A percentile compares a stretch with the other conserved stretches of the same genome.
Conservation (phyloP, 1,140 invertebrate species). For the Tetragnatha versicolor region DNA sequence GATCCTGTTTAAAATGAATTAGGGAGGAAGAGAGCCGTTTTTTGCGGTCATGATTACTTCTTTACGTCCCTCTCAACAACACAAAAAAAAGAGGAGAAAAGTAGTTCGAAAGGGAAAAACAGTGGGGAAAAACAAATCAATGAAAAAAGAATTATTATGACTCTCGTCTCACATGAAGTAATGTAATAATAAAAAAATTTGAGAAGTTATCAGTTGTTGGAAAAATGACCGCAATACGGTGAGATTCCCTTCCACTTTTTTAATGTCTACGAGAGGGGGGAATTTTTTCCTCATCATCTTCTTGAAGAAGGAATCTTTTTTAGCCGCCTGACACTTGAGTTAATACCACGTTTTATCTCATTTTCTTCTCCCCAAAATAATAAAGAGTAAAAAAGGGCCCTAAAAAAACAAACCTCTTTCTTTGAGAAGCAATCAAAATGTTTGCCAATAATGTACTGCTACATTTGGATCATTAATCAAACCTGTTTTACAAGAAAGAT, state of each 20-base stretch:
- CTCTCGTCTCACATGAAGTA: conserved; percentile 49
- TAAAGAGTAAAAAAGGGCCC: conserved; percentile 24
- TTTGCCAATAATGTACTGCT: conserved; percentile 56
- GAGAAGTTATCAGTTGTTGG: conserved; percentile 55
- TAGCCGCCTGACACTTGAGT: conserved; percentile 52
- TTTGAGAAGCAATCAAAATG: conserved; percentile 55
- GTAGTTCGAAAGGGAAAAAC: conserved; percentile 7
- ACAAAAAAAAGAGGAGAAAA: conserved; percentile 34
- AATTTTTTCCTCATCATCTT: conserved; percentile 55
- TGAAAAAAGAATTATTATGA: conserved; percentile 55
- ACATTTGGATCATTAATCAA: conserved; percentile 55
- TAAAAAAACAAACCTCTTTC: conserved; percentile 39
- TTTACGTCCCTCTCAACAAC: conserved; percentile 45
- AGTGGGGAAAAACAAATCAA: conserved; percentile 37
- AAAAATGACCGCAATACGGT: conserved; percentile 55
- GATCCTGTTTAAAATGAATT: conserved; percentile 51
- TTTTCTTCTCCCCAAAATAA: conserved; percentile 51
- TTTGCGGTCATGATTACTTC: conserved; percentile 44
- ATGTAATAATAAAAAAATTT: conserved; percentile 48
- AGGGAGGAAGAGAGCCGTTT: conserved; percentile 16
- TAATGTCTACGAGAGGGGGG: conserved; percentile 52
- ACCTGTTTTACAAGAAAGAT: conserved; percentile 55
- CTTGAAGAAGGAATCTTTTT: conserved; percentile 53
- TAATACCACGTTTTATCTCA: conserved; percentile 55
- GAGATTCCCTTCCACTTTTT: conserved; percentile 39